Evolutionary conservation across 2,113 vertebrate genomes (phyloP).

Genomic region (Tetrax tetrax): DNA sequence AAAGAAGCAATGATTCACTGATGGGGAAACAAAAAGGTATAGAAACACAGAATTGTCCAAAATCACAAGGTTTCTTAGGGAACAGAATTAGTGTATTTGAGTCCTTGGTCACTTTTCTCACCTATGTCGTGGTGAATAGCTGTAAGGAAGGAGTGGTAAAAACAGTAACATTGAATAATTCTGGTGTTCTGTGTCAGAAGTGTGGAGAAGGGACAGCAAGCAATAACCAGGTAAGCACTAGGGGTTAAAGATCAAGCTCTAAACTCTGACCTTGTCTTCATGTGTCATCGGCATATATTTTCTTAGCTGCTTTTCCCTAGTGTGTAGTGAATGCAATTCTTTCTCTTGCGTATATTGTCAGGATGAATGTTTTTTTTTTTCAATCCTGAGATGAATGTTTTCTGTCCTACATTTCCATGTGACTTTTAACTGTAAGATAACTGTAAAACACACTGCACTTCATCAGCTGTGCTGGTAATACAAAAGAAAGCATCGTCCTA

Average conservation of each 20-base stretch:
- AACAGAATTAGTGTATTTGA: background rate
- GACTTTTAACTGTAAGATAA: background rate
- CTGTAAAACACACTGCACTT: background rate
- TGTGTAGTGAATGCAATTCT: background rate
- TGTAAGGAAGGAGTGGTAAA: background rate
- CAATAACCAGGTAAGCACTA: background rate
- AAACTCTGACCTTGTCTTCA: background rate
- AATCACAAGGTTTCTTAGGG: background rate
- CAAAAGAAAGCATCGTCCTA: background rate
- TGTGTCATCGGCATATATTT: background rate
- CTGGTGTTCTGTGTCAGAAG: background rate
- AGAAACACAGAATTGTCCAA: background rate
- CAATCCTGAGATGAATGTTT: background rate
- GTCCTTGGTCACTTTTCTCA: background rate
- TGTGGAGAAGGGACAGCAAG: background rate
- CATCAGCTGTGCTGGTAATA: background rate
- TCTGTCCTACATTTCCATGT: background rate
- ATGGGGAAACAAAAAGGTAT: background rate
- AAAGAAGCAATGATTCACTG: background rate
- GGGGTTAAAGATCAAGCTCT: background rate
- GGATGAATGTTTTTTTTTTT: background rate
- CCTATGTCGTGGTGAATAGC: background rate
- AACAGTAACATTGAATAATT: background rate
- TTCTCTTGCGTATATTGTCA: background rate
- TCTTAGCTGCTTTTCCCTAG: background rate